Base-by-base conservation (phyloP, 2,113 vertebrate genomes). In the Sprattus sprattus region DNA sequence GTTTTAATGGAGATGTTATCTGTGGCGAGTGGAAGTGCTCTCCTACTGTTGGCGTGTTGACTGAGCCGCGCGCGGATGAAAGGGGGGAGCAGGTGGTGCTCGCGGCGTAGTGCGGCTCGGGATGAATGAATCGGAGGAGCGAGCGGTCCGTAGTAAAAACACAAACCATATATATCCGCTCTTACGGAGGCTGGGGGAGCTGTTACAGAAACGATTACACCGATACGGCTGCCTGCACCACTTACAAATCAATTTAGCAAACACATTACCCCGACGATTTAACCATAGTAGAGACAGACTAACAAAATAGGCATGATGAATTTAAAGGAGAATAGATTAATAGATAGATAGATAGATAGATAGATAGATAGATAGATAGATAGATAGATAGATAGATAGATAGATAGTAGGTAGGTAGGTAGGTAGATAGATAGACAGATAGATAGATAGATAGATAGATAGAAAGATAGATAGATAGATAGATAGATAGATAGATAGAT, bases 81-180 rank as follows among this genome's bases (percentile, higher is more conserved):
- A 89, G 86, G 90, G 90, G 89, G 90, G 90, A 91, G 94, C 93
- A 94, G 94, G 93, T 95, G 94, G 94, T 93, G 94, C 91, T 92
- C 93, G 86, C 82, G 89, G 83, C 71, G 71, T 88, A 91, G 90
- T 90, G 89, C 92, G 94, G 93, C 93, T 93, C 94, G 93, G 94
- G 93, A 95, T 96, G 95, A 96, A 96, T 96, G 95, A 95, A 95
- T 94, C 92, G 92, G 88, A 94, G 93, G 92, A 94, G 92, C 93
- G 25, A 94, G 91, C 93, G 91, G 91, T 90, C 81, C 92, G 95
- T 94, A 95, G 93, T 94, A 95, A 95, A 94, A 94, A 93, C 94
- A 95, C 93, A 93, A 94, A 92, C 93, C 92, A 94, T 94, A 85
- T 81, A 93, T 94, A 91, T 93, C 93, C 93, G 92, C 93, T 92